Base-by-base conservation (phyloP, 2,888 invertebrate genomes). In the Clusia tigrina region DNA sequence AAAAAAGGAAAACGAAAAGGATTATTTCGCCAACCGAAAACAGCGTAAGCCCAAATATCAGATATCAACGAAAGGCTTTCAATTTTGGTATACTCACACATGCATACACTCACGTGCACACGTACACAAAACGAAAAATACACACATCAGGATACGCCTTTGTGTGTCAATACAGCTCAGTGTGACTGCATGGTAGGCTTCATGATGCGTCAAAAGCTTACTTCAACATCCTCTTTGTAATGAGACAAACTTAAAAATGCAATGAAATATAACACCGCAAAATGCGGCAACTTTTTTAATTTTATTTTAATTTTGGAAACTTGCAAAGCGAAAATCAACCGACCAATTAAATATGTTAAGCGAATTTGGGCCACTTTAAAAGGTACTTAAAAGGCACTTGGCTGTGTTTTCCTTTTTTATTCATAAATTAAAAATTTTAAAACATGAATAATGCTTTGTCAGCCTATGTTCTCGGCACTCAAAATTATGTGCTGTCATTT, bases 371-470 rank as follows among this genome's bases (percentile, higher is more conserved):
- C 6, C 32, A 12, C 32, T 9, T 12, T 32, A 12, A 12, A 32
- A 32, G 32, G 12, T 32, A 9, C 12, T 42, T 5, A 42, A 42
- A 42, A 42, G 42, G 3, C 10, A 17, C 42, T 15, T 42, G n/a
- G n/a, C n/a, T n/a, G n/a, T n/a, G n/a, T n/a, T n/a, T n/a, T n/a
- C n/a, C n/a, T n/a, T n/a, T n/a, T n/a, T n/a, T n/a, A n/a, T n/a
- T 42, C 12, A 12, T 6, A 42, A 42, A 42, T n/a, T 10, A n/a
- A 42, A 42, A 42, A 10, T 42, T 42, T 42, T 32, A 32, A 15
- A 5, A 42, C 42, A 42, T 42, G n/a, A 42, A 42, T 42, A 42
- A 42, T 3, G n/a, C n/a, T 42, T 42, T 42, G 42, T 42, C 42
- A 42, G 42, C n/a, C n/a, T n/a, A n/a, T n/a, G n/a, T n/a, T n/a